Percentiles rank a stretch among this genome's conserved stretches.
Evolutionary conservation across 2,797 vertebrate genomes (phyloP).

Genomic region (Chromis chromis): DNA sequence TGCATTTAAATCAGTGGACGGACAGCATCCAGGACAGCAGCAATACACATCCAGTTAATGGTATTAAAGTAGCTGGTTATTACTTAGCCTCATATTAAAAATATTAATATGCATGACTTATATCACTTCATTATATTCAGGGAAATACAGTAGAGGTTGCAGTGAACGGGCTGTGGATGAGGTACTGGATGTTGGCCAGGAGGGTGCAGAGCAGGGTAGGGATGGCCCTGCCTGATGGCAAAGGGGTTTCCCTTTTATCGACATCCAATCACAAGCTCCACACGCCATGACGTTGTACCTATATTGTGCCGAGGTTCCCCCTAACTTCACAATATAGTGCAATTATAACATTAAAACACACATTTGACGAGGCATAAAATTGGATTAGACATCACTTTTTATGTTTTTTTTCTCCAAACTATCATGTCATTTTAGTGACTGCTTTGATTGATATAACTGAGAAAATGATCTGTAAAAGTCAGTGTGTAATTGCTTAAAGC

Average conservation of each 20-base stretch:
- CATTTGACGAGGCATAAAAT: not conserved
- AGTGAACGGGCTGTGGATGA: constrained; percentile 35
- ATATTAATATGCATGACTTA: not conserved
- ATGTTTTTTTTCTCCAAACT: no score
- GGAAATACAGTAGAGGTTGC: not conserved
- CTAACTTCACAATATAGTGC: constrained; percentile 1
- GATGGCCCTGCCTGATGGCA: constrained; percentile 43
- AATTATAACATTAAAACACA: not conserved
- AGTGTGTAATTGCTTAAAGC: not conserved
- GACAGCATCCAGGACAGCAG: no score
- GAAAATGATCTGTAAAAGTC: not conserved
- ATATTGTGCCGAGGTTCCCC: constrained; percentile 55
- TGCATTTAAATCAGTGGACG: no score
- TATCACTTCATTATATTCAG: not conserved
- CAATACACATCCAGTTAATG: no score
- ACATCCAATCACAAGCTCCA: constrained; percentile 69
- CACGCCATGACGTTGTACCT: constrained; percentile 57
- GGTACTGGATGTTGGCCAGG: constrained; percentile 51
- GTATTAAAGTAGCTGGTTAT: no score
- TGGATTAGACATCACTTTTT: no score
- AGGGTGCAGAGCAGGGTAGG: constrained; percentile 37
- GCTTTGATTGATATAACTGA: not conserved
- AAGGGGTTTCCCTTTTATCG: constrained; percentile 66
- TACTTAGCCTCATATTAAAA: no score
- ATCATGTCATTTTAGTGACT: not conserved